Conservation (phyloP, 2,888 invertebrate genomes). For the Nomada fucata region DNA sequence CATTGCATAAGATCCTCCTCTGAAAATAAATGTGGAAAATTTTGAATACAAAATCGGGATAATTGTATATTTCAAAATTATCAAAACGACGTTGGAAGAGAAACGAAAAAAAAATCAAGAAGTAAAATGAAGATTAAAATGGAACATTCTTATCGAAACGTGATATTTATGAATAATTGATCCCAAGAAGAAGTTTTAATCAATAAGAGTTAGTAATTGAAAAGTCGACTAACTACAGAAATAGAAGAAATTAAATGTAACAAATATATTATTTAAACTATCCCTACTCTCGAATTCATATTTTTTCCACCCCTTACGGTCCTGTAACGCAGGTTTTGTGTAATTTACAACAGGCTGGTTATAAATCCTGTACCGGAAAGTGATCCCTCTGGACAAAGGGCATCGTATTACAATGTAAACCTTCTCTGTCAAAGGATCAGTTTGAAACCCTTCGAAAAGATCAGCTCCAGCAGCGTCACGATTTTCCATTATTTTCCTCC, state of each 20-base stretch:
- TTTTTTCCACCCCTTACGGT: not conserved
- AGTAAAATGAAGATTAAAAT: too few species aligned
- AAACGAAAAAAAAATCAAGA: too few species aligned
- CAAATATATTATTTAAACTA: not conserved
- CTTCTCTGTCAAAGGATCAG: slow-evolving; percentile 22
- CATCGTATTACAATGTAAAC: slow-evolving; percentile 52
- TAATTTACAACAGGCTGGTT: slow-evolving; percentile 25
- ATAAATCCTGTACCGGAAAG: slow-evolving; percentile 48
- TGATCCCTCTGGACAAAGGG: slow-evolving; percentile 45
- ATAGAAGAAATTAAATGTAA: not conserved
- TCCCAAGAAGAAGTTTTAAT: too few species aligned
- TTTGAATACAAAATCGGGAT: too few species aligned
- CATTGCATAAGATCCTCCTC: too few species aligned
- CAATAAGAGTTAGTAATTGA: not conserved
- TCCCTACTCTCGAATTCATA: not conserved
- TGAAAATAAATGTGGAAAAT: too few species aligned
- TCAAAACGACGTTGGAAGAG: too few species aligned
- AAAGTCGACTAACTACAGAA: not conserved
- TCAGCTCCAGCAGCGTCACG: slow-evolving; percentile 8
- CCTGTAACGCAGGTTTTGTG: slow-evolving; percentile 23
- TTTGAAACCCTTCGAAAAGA: slow-evolving; percentile 38
- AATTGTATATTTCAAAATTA: too few species aligned
- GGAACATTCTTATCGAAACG: too few species aligned
- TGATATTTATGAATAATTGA: too few species aligned
- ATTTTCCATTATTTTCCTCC: not conserved